Conservation (phyloP, 2,113 vertebrate species). For the Pantherophis guttatus region DNA sequence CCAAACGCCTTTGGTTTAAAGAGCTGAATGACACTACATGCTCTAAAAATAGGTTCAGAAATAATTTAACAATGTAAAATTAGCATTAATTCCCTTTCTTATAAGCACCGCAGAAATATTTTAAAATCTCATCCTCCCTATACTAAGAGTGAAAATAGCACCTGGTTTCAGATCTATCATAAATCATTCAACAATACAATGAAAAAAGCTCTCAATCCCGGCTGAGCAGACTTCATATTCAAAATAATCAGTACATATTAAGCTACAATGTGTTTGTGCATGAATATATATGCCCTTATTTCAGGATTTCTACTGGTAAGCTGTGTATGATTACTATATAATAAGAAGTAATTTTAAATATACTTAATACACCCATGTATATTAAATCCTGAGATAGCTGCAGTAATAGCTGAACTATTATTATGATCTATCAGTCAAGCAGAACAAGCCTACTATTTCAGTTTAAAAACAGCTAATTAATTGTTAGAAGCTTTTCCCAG, state of each 20-base stretch:
- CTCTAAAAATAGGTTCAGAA: not conserved
- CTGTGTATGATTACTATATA: not conserved
- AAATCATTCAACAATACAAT: not conserved
- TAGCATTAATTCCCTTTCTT: not conserved
- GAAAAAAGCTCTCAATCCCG: not conserved
- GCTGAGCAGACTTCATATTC: not conserved
- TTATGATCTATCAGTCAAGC: not conserved
- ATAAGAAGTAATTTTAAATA: not conserved
- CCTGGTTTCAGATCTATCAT: not conserved
- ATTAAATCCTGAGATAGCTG: not conserved
- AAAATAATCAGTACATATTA: not conserved
- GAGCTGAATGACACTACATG: not conserved
- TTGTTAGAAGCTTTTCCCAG: slow-evolving; percentile 58
- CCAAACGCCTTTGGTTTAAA: not conserved
- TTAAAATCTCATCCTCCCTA: not conserved
- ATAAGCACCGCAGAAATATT: not conserved
- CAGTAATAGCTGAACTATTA: not conserved
- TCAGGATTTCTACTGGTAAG: not conserved
- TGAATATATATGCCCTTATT: not conserved
- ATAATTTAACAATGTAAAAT: not conserved
- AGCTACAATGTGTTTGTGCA: not conserved
- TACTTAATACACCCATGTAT: not conserved
- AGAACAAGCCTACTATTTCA: slow-evolving; percentile 33
- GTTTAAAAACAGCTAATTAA: slow-evolving; percentile 45
- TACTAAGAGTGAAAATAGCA: not conserved